Base-by-base conservation (phyloP, 2,888 invertebrate species). In the Unio pictorum region DNA sequence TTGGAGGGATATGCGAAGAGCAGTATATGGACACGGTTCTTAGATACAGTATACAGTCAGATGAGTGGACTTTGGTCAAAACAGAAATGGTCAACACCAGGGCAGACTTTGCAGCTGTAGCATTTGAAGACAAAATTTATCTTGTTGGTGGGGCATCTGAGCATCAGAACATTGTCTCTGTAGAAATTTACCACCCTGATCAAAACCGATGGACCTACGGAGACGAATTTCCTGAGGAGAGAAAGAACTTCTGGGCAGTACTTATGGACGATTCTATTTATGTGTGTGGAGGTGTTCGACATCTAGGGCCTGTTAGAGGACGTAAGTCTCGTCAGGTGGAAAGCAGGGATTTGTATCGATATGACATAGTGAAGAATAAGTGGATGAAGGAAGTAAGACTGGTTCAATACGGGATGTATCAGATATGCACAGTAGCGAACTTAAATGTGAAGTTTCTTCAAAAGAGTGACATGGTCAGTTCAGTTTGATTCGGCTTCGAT, bases 131-230 rank as follows among this genome's bases (percentile, higher is more conserved):
- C 78, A 95, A 95, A 88, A 91, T 97, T 18, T 93, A 95, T 72
- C 93, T 96, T 54, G 95, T 95, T 1, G 96, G 96, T 15, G 97
- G 97, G 18, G 92, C 96, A 71, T 96, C 96, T 89, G 95, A 96
- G 66, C 96, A 96, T 90, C 95, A 95, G 64, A 94, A 95, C 79
- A 94, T 95, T 5, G 95, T 96, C 83, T 94, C 95, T 57, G 95
- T 96, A 1, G 96, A 96, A 91, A 94, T 94, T 88, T 94, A 93
- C 89, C 93, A 94, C 90, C 94, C 94, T 55, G 93, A 93, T 78
- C 93, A 93, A 15, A 93, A 94, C 85, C 93, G 92, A 80, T 94
- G 97, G 97, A 71, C 68, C 5, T 76, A 69, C 60, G 86, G 85
- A 3, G 59, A 72, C 18, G 84, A 84, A 57, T 86, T 87, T 73